phyloP scores from a whole-genome alignment of 2,113 vertebrate genomes.

The Nanorana parkeri region DNA sequence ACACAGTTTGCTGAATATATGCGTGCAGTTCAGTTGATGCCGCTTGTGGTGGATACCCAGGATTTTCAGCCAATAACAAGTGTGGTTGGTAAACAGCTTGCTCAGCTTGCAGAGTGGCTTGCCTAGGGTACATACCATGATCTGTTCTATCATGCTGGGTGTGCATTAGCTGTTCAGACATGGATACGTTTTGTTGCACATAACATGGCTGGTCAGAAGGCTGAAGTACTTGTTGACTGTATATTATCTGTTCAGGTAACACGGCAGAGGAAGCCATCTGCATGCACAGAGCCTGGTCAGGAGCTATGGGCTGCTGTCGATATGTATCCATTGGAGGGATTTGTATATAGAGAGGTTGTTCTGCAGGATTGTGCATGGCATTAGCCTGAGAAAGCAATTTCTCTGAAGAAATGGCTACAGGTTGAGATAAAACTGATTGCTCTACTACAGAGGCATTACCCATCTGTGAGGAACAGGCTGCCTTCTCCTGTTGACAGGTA shows the following conservation, averaged over 20 bases:
- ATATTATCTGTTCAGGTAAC: conserved; percentile 23
- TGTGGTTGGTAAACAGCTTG: background rate
- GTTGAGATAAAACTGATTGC: conserved; percentile 59
- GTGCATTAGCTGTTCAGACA: conserved; percentile 15
- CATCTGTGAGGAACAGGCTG: background rate
- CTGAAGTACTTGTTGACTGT: conserved; percentile 2
- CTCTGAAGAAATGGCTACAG: conserved; percentile 55
- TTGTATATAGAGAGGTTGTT: conserved; percentile 54
- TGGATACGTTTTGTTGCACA: conserved; percentile 15
- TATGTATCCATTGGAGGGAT: conserved; percentile 41
- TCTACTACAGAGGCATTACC: conserved; percentile 54
- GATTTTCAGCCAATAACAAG: background rate
- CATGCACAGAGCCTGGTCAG: background rate
- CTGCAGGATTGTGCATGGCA: conserved; percentile 9
- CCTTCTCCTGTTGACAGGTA: conserved; percentile 48
- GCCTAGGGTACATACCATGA: conserved; percentile 4
- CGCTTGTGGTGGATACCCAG: background rate
- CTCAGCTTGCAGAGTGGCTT: background rate
- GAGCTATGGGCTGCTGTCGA: conserved; percentile 2
- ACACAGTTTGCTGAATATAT: conserved; percentile 20
- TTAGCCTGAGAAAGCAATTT: conserved; percentile 52
- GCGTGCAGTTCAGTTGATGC: background rate
- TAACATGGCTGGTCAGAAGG: conserved; percentile 3
- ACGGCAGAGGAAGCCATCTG: background rate
- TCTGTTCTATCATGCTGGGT: background rate